A percentile compares a stretch with the other conserved stretches of the same genome.
Evolutionary conservation across 1,140 invertebrate species (phyloP).

Genomic region (Procambarus clarkii): DNA sequence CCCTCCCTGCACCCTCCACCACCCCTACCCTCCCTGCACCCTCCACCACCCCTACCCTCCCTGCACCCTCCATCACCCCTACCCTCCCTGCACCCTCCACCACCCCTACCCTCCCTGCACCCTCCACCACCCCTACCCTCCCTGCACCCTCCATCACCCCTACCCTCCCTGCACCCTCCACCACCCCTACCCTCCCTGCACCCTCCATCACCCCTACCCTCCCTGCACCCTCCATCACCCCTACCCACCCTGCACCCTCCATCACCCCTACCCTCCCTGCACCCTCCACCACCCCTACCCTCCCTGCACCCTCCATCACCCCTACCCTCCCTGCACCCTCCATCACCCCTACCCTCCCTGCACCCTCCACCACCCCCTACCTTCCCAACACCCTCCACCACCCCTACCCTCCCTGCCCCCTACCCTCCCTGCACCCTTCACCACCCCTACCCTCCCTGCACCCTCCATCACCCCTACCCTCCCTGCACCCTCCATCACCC

Average conservation of each 20-base stretch:
- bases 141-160: too few species aligned
- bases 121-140: neutral
- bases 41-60: neutral
- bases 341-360: neutral
- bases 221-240: neutral
- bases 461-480: too few species aligned
- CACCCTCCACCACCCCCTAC: neutral
- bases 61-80: neutral
- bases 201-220: neutral
- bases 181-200: neutral
- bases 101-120: neutral
- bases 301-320: neutral
- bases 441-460: neutral
- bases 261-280: too few species aligned
- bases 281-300: neutral
- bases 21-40: neutral
- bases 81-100: neutral
- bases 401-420: neutral
- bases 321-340: neutral
- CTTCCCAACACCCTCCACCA: neutral
- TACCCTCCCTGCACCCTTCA: conserved; percentile 6
- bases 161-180: neutral
- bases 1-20: neutral
- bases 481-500: neutral
- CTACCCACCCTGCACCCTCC: neutral